Percentiles rank a stretch among this genome's conserved stretches.
phyloP scores from a whole-genome alignment of 2,888 invertebrate species.

The Drosophila algonquin region DNA sequence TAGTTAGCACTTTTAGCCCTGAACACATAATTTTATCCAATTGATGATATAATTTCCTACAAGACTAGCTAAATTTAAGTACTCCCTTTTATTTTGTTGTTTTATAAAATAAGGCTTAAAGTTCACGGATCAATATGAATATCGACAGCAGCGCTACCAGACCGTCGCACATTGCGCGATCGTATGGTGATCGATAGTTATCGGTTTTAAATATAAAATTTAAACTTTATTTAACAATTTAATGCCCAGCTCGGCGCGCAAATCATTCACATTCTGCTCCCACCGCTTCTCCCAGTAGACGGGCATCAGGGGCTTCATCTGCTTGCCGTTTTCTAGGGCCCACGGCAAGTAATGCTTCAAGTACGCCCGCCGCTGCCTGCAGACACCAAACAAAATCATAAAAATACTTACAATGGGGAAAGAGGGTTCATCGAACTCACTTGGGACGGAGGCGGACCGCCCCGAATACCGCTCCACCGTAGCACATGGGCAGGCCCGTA shows the following conservation, averaged over 20 bases:
- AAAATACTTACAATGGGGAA: constrained; percentile 23
- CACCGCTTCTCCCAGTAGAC: constrained; percentile 97
- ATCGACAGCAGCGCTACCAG: neutral
- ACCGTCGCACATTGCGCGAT: too few species aligned
- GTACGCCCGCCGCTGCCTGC: constrained; percentile 90
- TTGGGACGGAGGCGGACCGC: constrained; percentile 93
- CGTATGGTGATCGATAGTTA: constrained; percentile 15
- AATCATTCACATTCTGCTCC: constrained; percentile 92
- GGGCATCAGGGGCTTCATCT: constrained; percentile 92
- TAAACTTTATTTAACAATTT: constrained; percentile 84
- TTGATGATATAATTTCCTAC: too few species aligned
- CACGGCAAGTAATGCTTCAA: constrained; percentile 91
- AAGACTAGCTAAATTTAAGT: too few species aligned
- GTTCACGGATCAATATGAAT: neutral
- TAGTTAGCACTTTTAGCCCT: too few species aligned
- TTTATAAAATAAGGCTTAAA: too few species aligned
- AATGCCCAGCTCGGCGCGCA: constrained; percentile 93
- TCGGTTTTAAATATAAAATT: constrained; percentile 28
- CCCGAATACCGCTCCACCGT: constrained; percentile 96
- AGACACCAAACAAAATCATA: constrained; percentile 20
- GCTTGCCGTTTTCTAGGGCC: constrained; percentile 91
- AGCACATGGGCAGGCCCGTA: constrained; percentile 97
- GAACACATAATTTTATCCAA: too few species aligned
- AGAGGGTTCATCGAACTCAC: constrained; percentile 61
- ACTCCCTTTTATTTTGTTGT: too few species aligned